A percentile compares a stretch with the other conserved stretches of the same genome.
Evolutionary conservation across 2,797 vertebrate species (phyloP).

Genomic region (Cebuella pygmaea): DNA sequence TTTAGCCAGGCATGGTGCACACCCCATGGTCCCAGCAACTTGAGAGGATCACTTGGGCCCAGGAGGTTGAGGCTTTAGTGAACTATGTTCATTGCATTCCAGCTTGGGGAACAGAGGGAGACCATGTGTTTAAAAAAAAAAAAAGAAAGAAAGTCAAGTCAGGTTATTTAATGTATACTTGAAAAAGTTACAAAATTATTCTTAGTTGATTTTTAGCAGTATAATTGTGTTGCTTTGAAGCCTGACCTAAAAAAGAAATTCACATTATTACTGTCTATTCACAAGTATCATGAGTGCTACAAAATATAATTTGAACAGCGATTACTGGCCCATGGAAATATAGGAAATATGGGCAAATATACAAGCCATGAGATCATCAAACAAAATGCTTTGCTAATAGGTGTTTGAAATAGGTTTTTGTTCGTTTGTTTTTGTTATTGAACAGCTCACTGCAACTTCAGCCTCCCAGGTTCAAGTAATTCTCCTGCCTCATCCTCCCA

Average conservation of each 20-base stretch:
- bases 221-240: background rate
- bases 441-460: background rate
- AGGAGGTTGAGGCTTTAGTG: background rate
- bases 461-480: background rate
- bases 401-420: background rate
- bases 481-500: background rate
- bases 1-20: background rate
- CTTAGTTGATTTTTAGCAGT: background rate
- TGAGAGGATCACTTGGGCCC: background rate
- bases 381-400: background rate
- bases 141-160: background rate
- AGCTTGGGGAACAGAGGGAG: background rate
- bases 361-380: background rate
- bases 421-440: background rate
- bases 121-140: background rate
- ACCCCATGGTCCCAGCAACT: background rate
- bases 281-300: background rate
- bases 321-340: background rate
- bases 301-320: background rate
- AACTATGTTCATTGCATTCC: background rate
- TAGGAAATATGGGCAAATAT: background rate
- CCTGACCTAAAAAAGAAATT: background rate
- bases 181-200: background rate
- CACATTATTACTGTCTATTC: background rate
- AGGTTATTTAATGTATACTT: background rate